A percentile compares a stretch with the other conserved stretches of the same genome.
phyloP scores from a whole-genome alignment of 2,113 vertebrate species.

The Setophaga coronata region DNA sequence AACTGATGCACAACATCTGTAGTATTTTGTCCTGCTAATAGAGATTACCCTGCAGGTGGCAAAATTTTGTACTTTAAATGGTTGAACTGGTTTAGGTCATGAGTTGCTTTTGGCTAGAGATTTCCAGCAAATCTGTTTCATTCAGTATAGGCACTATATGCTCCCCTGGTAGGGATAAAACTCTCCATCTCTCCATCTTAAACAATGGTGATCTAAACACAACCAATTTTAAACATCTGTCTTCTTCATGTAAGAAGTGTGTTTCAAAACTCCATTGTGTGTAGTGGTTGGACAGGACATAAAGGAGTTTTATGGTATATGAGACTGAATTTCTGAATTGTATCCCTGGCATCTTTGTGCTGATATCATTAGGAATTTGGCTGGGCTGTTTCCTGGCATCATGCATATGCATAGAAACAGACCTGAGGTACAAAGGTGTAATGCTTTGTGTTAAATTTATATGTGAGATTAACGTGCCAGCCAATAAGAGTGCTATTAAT shows the following conservation, averaged over 20 bases:
- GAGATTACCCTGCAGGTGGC: neutral
- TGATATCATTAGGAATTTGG: neutral
- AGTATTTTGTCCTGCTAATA: neutral
- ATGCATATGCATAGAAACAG: neutral
- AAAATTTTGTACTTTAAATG: neutral
- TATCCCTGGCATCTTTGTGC: neutral
- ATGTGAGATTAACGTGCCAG: neutral
- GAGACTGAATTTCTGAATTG: neutral
- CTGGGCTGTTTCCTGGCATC: neutral
- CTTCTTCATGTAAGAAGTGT: neutral
- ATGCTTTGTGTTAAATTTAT: neutral
- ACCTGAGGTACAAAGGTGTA: neutral
- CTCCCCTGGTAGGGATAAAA: neutral
- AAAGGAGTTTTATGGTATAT: neutral
- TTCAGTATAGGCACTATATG: accelerated
- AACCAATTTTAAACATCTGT: neutral
- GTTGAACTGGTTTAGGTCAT: neutral
- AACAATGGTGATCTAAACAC: neutral
- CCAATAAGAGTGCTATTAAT: neutral
- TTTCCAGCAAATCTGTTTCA: neutral
- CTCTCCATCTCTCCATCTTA: neutral
- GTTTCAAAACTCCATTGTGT: neutral
- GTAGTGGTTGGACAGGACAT: neutral
- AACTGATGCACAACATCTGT: neutral
- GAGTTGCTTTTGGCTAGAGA: neutral